Base-by-base conservation (phyloP, 2,888 invertebrate species). In the Tenthredo livida region DNA sequence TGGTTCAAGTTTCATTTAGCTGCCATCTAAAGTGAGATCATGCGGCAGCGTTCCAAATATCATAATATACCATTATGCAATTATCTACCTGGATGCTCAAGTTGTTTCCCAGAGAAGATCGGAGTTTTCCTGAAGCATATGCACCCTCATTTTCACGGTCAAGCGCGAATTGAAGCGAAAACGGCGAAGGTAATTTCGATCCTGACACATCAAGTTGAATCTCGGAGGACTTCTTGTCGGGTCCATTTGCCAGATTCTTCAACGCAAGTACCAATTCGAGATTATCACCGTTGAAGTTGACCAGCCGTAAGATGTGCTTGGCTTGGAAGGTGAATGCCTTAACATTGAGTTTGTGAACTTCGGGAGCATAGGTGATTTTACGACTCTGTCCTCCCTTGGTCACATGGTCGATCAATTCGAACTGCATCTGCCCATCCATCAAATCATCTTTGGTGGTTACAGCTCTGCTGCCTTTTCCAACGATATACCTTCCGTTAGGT, bases 271-370 rank as follows among this genome's bases (percentile, higher is more conserved):
- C 92, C 0, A 93, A 37, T 40, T 94, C 93, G 0, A 94, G 75
- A 84, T 94, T 94, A 85, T 94, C 93, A 0, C 94, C 95, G 21
- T 94, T 93, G n/a, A 92, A 92, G 40, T 94, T 91, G 1, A 94
- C 93, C 43, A 93, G 94, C 0, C 92, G 90, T 0, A 95, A 12
- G 29, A 93, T 93, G 25, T 93, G 91, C 0, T 90, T 91, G 0
- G 89, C 82, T 73, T 94, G 94, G 85, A 94, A 92, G 0, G 94
- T 93, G 2, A 90, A 89, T 0, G 93, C 90, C 33, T 94, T 93
- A 0, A 88, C n/a, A 86, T 95, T 94, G 0, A 93, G 88, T 67
- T 94, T 92, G 2, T 93, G 94, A 0, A 92, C 89, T 10, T 93
- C 92, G 0, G 88, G 91, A 17, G 90, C 93, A 0, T 93, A 84